Evolutionary conservation across 2,797 vertebrate species (phyloP).

Genomic region (Glyptemys insculpta): DNA sequence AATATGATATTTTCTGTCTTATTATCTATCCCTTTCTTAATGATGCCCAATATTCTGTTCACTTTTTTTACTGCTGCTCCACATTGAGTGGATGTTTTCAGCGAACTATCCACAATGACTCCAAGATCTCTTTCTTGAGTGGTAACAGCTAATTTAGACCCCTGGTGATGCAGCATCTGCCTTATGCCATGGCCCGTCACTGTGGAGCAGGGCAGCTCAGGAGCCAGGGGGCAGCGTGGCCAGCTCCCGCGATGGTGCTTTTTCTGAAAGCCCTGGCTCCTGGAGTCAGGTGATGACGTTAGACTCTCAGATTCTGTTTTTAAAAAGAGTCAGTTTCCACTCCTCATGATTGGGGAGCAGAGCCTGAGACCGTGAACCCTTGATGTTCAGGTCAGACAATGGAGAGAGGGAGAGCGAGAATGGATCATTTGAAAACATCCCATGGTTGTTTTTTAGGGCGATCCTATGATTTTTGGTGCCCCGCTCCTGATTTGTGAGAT

Average conservation of each 20-base stretch:
- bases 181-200: background rate
- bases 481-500: background rate
- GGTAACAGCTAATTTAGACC: too few species aligned
- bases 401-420: background rate
- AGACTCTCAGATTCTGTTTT: background rate
- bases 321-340: background rate
- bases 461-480: background rate
- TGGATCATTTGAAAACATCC: background rate
- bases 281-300: background rate
- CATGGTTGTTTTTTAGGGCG: background rate
- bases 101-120: too few species aligned
- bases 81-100: too few species aligned
- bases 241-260: too few species aligned
- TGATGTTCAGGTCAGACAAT: background rate
- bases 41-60: too few species aligned
- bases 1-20: too few species aligned
- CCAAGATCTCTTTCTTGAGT: too few species aligned
- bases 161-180: background rate
- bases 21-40: too few species aligned
- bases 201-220: background rate
- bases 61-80: too few species aligned
- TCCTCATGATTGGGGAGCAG: background rate
- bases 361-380: background rate
- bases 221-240: background rate
- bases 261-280: too few species aligned